Evolutionary conservation across 1,140 invertebrate genomes (phyloP).

Genomic region (Aphis gossypii): DNA sequence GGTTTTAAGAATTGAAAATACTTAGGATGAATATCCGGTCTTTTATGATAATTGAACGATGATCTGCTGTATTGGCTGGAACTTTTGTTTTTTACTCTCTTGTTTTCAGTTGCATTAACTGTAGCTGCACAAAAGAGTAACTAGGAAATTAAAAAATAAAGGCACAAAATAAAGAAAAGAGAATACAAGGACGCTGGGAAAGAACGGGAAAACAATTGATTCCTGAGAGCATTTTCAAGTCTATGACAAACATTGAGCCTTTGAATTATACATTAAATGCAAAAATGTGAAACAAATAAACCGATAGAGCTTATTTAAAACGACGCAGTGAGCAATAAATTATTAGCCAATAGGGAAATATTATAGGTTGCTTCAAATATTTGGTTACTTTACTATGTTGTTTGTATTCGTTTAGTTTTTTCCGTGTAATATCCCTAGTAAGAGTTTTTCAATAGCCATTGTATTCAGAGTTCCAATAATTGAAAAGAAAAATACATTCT

Average conservation of each 20-base stretch:
- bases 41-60: slow-evolving; percentile 41
- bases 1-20: neutral
- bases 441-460: neutral
- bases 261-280: slow-evolving; percentile 57
- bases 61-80: neutral
- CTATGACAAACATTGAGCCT: slow-evolving; percentile 40
- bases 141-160: slow-evolving; percentile 54
- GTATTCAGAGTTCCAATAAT: neutral
- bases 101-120: slow-evolving; percentile 32
- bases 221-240: slow-evolving; percentile 42
- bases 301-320: slow-evolving; percentile 54
- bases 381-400: neutral
- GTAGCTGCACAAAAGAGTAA: slow-evolving; percentile 34
- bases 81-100: slow-evolving; percentile 33
- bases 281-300: slow-evolving; percentile 53
- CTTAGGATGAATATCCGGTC: slow-evolving; percentile 9
- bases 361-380: slow-evolving; percentile 36
- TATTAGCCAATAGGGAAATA: slow-evolving; percentile 38
- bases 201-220: slow-evolving; percentile 52
- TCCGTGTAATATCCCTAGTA: neutral
- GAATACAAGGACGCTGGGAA: neutral
- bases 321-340: slow-evolving; percentile 3
- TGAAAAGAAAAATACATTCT: neutral
- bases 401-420: neutral
- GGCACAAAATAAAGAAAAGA: neutral